Percentiles rank a stretch among this genome's conserved stretches.
These are phyloP conservation scores for Lithophane socia DNA, from an alignment of 2,888 invertebrate species.

Conservation along the genomic window DNA sequence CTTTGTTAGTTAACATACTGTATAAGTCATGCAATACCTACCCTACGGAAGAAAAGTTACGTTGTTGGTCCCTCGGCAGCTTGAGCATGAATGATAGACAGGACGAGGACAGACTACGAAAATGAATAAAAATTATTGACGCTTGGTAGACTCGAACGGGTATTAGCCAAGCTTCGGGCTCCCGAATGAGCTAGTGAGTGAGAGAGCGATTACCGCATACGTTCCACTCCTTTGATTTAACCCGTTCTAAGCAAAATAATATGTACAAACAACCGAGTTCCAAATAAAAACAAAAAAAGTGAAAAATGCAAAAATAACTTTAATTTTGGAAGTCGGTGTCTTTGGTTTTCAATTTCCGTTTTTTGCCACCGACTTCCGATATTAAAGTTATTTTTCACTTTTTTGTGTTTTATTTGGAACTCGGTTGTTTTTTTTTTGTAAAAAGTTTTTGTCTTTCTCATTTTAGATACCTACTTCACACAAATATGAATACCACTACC, in stretches of 20 bases:
- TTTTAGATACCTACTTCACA: too few relatives aligned
- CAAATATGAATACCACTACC: too few relatives aligned
- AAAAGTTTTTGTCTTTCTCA: too few relatives aligned
- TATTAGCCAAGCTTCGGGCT: constrained; percentile 2
- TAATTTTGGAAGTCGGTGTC: not conserved
- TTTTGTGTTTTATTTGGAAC: too few relatives aligned
- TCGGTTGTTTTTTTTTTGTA: too few relatives aligned
- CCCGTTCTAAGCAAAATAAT: not conserved
- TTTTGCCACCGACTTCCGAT: too few relatives aligned
- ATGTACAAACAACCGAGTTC: too few relatives aligned
- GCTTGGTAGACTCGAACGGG: not conserved
- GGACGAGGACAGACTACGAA: constrained; percentile 43
- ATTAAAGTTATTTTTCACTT: too few relatives aligned
- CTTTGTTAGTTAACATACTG: too few relatives aligned
- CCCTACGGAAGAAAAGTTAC: constrained; percentile 10
- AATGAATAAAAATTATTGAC: constrained; percentile 36
- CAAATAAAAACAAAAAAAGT: not conserved
- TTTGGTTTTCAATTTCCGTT: too few relatives aligned
- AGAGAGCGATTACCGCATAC: not conserved
- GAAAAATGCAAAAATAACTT: not conserved
- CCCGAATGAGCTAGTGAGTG: not conserved
- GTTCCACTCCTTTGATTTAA: not conserved
- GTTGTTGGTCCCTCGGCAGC: not conserved
- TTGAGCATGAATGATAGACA: constrained; percentile 31
- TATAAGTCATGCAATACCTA: not conserved